Percentiles rank a stretch among this genome's conserved stretches.
These are phyloP conservation scores for Pterobdella sp. DNA, from an alignment of 2,888 invertebrate genomes.

Conservation along the genomic window DNA sequence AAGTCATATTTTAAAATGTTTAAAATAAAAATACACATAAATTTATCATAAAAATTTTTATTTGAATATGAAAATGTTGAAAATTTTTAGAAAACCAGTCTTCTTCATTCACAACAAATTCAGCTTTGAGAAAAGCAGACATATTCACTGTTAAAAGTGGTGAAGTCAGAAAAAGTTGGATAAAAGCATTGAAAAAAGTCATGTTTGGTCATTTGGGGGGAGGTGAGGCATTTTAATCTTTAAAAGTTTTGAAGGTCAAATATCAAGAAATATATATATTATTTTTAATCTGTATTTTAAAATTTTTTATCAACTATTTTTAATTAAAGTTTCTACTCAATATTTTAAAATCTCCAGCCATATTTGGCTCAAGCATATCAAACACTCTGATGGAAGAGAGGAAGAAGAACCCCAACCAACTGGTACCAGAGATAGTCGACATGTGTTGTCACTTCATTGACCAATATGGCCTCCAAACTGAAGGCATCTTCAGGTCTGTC, in stretches of 20 bases:
- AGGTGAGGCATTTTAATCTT: conserved; percentile 39
- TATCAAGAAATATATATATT: not conserved
- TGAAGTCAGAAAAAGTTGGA: conserved; percentile 47
- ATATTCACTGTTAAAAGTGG: conserved; percentile 43
- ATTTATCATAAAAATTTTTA: not conserved
- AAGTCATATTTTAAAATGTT: not conserved
- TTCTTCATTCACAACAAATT: not conserved
- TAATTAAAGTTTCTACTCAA: not conserved
- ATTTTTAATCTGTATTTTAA: not conserved
- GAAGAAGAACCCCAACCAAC: conserved; percentile 30
- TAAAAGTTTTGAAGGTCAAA: not conserved
- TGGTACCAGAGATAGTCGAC: conserved; percentile 46
- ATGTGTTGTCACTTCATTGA: conserved; percentile 43
- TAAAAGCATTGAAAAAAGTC: conserved; percentile 43
- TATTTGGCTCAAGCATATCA: conserved; percentile 47
- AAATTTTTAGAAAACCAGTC: not conserved
- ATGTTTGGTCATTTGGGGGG: conserved; percentile 47
- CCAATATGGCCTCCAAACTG: conserved; percentile 27
- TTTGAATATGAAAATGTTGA: no score
- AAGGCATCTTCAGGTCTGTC: conserved; percentile 30
- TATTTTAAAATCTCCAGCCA: conserved; percentile 39
- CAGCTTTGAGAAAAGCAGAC: conserved; percentile 9
- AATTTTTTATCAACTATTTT: not conserved
- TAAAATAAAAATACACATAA: not conserved
- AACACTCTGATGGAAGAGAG: conserved; percentile 46